phyloP scores from a whole-genome alignment of 2,888 invertebrate species.

The Spatulosminthurus flaviceps region DNA sequence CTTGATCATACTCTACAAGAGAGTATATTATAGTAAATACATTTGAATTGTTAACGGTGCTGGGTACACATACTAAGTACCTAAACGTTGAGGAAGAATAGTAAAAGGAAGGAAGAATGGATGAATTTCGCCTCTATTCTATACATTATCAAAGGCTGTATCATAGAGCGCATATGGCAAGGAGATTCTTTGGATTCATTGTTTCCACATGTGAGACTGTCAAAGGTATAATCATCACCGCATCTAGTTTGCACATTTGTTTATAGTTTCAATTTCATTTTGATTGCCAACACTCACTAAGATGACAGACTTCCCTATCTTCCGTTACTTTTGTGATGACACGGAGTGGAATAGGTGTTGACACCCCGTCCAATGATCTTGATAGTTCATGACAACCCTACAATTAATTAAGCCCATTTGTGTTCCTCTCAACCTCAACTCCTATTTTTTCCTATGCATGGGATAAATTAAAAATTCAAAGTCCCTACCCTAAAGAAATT shows the following conservation, averaged over 20 bases:
- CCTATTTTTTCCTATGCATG: no score
- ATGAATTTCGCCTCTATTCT: no score
- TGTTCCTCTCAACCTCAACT: no score
- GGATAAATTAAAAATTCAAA: no score
- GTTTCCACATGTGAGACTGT: background rate
- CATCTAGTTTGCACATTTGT: conserved; percentile 18
- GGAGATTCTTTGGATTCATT: background rate
- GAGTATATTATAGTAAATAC: no score
- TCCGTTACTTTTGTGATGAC: background rate
- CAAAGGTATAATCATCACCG: conserved; percentile 2
- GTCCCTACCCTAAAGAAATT: no score
- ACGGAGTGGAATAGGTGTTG: background rate
- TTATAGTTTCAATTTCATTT: conserved; percentile 8
- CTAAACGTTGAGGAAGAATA: no score
- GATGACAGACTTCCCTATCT: background rate
- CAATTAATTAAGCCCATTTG: no score
- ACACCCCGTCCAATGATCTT: conserved; percentile 7
- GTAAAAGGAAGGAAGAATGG: no score
- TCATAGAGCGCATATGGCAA: background rate
- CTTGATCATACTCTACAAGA: no score
- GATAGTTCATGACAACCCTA: background rate
- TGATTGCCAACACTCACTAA: background rate
- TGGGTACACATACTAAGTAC: no score
- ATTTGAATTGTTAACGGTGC: no score
- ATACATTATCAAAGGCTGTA: background rate